Evolutionary conservation across 2,113 vertebrate genomes (phyloP).

Genomic region (Sterrhoptilus dennistouni): DNA sequence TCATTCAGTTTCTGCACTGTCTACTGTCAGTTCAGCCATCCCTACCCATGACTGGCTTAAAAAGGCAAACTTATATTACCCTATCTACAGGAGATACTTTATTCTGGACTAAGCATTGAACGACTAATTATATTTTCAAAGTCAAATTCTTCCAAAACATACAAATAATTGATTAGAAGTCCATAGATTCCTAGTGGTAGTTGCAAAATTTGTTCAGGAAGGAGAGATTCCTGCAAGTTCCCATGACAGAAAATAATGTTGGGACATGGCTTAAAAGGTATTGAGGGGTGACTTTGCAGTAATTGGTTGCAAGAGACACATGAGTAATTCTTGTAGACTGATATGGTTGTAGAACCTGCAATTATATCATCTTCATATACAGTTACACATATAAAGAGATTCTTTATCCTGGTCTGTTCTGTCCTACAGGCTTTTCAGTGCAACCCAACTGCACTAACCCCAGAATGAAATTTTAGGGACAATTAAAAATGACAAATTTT

Average conservation of each 20-base stretch:
- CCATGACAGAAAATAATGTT: background rate
- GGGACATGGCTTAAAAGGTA: background rate
- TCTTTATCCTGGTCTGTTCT: background rate
- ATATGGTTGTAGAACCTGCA: background rate
- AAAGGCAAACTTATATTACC: background rate
- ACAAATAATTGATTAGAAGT: background rate
- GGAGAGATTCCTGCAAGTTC: background rate
- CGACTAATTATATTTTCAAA: background rate
- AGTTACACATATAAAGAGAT: background rate
- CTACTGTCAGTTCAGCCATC: background rate
- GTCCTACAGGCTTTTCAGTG: background rate
- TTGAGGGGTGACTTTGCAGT: background rate
- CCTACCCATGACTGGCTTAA: background rate
- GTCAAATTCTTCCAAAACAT: background rate
- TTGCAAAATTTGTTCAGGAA: background rate
- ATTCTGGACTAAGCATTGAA: background rate
- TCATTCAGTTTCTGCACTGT: background rate
- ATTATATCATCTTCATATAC: background rate
- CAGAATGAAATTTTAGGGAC: background rate
- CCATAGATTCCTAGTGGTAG: background rate
- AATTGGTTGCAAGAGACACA: background rate
- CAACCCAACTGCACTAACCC: background rate
- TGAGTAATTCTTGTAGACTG: background rate
- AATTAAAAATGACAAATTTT: background rate
- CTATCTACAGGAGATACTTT: background rate